Conservation (phyloP, 2,113 vertebrate species). For the Balaeniceps rex region DNA sequence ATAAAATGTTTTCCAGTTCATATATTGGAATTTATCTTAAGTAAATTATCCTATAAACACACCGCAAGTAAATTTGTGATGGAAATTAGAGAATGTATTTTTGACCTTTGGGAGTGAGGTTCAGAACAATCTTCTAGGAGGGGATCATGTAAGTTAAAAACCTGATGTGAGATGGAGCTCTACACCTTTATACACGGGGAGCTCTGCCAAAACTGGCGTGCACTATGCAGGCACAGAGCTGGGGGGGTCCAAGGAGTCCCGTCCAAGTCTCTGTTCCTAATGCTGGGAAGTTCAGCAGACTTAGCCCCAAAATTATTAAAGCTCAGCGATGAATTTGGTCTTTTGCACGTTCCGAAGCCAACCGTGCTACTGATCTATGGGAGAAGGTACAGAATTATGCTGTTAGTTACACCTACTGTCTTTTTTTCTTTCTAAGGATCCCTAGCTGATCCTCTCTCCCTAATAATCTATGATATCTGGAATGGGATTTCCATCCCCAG, state of each 20-base stretch:
- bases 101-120: neutral
- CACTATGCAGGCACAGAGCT: neutral
- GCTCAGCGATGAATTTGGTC: neutral
- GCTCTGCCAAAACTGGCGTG: neutral
- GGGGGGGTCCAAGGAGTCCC: neutral
- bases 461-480: neutral
- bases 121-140: neutral
- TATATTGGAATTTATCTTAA: neutral
- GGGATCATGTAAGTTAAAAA: neutral
- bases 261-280: neutral
- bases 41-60: neutral
- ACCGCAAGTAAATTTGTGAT: neutral
- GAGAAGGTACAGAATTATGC: fast-evolving
- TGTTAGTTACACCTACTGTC: neutral
- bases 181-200: neutral
- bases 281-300: neutral
- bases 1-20: neutral
- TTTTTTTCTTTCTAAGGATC: neutral
- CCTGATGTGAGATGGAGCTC: neutral
- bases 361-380: neutral
- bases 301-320: neutral
- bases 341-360: neutral
- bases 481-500: neutral
- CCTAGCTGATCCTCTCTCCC: neutral
- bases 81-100: neutral